phyloP scores from a whole-genome alignment of 2,113 vertebrate genomes.

The Damaliscus lunatus region DNA sequence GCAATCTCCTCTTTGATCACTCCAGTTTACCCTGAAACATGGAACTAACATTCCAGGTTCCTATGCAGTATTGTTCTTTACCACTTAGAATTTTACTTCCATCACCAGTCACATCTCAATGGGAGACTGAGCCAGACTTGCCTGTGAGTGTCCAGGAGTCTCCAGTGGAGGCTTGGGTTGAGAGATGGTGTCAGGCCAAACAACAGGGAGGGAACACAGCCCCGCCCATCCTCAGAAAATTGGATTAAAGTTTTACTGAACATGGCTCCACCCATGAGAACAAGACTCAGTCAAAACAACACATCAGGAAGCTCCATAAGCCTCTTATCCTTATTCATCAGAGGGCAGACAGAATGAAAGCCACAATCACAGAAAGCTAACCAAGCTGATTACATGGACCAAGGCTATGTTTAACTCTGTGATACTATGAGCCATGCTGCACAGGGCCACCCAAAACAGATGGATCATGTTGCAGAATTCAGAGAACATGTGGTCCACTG shows the following conservation, averaged over 20 bases:
- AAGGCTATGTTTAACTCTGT: not conserved
- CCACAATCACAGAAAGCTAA: not conserved
- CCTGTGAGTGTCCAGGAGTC: not conserved
- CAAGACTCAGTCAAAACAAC: not conserved
- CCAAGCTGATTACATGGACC: not conserved
- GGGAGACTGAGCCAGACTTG: not conserved
- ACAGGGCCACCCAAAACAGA: not conserved
- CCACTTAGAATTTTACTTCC: not conserved
- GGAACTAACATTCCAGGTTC: not conserved
- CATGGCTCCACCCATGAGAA: not conserved
- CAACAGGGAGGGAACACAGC: not conserved
- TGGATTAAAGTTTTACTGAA: not conserved
- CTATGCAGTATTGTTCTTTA: not conserved
- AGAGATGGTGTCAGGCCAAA: not conserved
- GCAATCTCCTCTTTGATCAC: not conserved
- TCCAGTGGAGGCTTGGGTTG: not conserved
- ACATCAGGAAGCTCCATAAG: not conserved
- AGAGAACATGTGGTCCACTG: not conserved
- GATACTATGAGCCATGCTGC: not conserved
- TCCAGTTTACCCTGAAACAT: not conserved
- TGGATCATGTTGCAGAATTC: not conserved
- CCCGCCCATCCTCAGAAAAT: not conserved
- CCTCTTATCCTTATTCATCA: not conserved
- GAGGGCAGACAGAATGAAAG: not conserved
- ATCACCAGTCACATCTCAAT: not conserved